Evolutionary conservation across 2,797 vertebrate genomes (phyloP).

Genomic region (Okamejei kenojei): DNA sequence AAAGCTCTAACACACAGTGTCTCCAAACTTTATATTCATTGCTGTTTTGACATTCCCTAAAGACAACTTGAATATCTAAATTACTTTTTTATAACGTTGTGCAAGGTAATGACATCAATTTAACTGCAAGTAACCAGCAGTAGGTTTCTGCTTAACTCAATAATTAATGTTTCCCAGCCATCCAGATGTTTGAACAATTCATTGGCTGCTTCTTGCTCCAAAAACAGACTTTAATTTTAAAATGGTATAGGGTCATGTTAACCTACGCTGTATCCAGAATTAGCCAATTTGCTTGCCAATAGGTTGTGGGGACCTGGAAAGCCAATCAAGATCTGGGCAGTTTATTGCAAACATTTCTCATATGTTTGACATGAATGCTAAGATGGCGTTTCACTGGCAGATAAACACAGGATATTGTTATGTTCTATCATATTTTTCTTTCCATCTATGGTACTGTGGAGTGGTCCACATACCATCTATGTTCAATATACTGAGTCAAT

Average conservation of each 20-base stretch:
- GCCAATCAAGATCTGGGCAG: background rate
- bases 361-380: background rate
- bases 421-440: background rate
- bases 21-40: background rate
- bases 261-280: background rate
- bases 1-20: background rate
- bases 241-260: background rate
- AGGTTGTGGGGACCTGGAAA: background rate
- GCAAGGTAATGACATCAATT: background rate
- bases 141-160: background rate
- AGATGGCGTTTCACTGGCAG: background rate
- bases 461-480: background rate
- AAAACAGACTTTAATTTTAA: conserved; percentile 1
- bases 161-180: background rate
- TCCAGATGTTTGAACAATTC: background rate
- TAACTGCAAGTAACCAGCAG: background rate
- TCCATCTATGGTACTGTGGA: background rate
- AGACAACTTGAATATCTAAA: background rate
- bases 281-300: background rate
- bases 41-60: background rate
- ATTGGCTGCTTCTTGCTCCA: background rate
- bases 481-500: background rate
- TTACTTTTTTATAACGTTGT: background rate
- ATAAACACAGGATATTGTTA: conserved; percentile 3
- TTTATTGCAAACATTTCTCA: background rate